These are phyloP conservation scores for Pogonomyrmex californicus DNA, from an alignment of 1,140 invertebrate species.

Conservation along the genomic window DNA sequence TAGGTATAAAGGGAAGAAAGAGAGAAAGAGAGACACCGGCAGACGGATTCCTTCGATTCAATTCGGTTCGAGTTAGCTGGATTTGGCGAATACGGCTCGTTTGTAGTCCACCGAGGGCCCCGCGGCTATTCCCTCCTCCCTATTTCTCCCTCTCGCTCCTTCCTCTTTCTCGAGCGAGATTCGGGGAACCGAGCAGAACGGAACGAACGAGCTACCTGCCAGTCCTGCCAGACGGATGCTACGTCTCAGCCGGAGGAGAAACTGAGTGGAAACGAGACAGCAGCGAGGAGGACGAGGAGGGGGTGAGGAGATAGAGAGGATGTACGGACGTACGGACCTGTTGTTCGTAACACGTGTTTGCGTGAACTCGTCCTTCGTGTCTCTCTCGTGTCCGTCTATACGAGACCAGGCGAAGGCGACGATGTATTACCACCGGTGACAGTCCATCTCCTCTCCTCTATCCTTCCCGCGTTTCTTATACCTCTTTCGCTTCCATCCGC, in stretches of 20 bases:
- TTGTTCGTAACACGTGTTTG: constrained; percentile 86
- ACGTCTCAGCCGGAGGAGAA: constrained; percentile 63
- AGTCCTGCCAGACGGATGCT: constrained; percentile 53
- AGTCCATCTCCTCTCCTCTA: constrained; percentile 82
- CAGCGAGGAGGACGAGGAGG: constrained; percentile 10
- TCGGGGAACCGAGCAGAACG: constrained; percentile 68
- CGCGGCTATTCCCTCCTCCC: constrained; percentile 57
- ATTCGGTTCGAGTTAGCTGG: constrained; percentile 83
- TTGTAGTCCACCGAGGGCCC: constrained; percentile 80
- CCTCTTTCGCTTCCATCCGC: constrained; percentile 69
- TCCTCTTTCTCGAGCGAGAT: constrained; percentile 4
- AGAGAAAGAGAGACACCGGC: constrained; percentile 61
- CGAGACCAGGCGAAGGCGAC: constrained; percentile 80
- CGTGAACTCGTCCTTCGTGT: constrained; percentile 81
- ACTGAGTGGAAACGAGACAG: constrained; percentile 70
- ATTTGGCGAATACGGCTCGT: constrained; percentile 84
- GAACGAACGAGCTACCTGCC: constrained; percentile 71
- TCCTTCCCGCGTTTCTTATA: constrained; percentile 14
- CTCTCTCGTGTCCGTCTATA: constrained; percentile 75
- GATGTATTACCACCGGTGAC: constrained; percentile 86
- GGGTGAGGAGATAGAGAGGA: constrained; percentile 64
- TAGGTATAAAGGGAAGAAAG: constrained; percentile 43
- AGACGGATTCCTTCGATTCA: constrained; percentile 83
- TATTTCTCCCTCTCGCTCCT: background rate
- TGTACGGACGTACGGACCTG: constrained; percentile 77